These are phyloP conservation scores for Meles meles DNA, from an alignment of 2,113 vertebrate species.

Conservation along the genomic window DNA sequence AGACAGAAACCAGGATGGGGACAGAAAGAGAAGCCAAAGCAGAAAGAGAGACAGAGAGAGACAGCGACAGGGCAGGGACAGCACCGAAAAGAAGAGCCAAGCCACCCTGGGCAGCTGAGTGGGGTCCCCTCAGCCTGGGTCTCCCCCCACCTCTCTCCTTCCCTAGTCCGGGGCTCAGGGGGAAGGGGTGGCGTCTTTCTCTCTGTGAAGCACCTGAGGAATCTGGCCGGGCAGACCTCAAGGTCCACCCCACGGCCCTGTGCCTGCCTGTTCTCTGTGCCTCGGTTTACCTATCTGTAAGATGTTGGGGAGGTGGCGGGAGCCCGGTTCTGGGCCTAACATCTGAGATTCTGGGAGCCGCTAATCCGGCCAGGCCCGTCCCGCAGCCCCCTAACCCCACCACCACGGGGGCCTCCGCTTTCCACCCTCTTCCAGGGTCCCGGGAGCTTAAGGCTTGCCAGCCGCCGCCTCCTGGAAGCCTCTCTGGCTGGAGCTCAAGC, in stretches of 20 bases:
- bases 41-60: background rate
- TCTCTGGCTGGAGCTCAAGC: conserved; percentile 83
- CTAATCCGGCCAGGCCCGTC: fast-evolving
- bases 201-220: background rate
- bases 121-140: fast-evolving
- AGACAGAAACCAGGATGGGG: background rate
- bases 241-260: fast-evolving
- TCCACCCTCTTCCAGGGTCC: background rate
- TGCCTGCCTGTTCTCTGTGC: background rate
- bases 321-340: too few species aligned
- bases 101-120: background rate
- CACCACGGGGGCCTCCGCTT: background rate
- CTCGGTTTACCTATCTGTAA: conserved; percentile 52
- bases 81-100: fast-evolving
- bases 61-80: background rate
- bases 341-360: background rate
- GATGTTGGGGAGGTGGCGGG: fast-evolving
- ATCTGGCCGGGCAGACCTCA: background rate
- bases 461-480: conserved; percentile 11
- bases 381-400: background rate
- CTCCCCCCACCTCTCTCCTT: background rate
- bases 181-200: background rate
- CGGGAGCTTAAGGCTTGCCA: fast-evolving
- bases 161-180: fast-evolving
- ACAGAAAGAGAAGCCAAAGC: background rate